Evolutionary conservation across 2,888 invertebrate species (phyloP).

Genomic region (Melanotus villosus): DNA sequence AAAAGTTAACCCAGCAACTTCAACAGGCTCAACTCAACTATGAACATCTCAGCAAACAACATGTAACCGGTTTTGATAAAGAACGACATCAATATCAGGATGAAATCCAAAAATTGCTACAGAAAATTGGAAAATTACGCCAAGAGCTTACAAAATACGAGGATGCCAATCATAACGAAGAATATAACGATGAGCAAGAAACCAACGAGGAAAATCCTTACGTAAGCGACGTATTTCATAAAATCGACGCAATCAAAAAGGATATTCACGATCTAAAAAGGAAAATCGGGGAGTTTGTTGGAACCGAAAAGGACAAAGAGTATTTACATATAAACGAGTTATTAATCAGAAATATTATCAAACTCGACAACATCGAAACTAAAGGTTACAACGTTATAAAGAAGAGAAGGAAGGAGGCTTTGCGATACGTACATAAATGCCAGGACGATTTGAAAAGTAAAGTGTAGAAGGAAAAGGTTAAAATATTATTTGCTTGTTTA

Average conservation of each 20-base stretch:
- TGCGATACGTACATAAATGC: slow-evolving; percentile 7
- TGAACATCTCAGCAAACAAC: slow-evolving; percentile 15
- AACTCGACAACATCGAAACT: slow-evolving; percentile 22
- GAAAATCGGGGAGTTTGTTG: neutral
- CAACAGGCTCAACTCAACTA: neutral
- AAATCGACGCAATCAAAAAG: slow-evolving; percentile 15
- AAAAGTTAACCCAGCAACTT: slow-evolving; percentile 6
- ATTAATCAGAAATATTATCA: neutral
- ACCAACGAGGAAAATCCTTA: slow-evolving; percentile 7
- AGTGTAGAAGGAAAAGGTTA: neutral
- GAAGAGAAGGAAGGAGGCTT: slow-evolving; percentile 14
- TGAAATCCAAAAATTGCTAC: slow-evolving; percentile 22
- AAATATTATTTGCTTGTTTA: neutral
- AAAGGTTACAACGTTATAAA: slow-evolving; percentile 1
- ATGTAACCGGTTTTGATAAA: slow-evolving; percentile 27
- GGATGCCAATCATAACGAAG: neutral
- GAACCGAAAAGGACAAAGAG: slow-evolving; percentile 1
- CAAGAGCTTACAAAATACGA: slow-evolving; percentile 6
- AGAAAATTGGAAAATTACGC: neutral
- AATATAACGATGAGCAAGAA: slow-evolving; percentile 12
- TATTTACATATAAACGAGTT: slow-evolving; percentile 5
- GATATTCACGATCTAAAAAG: slow-evolving; percentile 11
- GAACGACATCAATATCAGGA: slow-evolving; percentile 32
- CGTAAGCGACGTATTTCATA: slow-evolving; percentile 15
- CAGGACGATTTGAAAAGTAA: slow-evolving; percentile 25